phyloP scores from a whole-genome alignment of 2,113 vertebrate species.

The Campylorhamphus procurvoides region DNA sequence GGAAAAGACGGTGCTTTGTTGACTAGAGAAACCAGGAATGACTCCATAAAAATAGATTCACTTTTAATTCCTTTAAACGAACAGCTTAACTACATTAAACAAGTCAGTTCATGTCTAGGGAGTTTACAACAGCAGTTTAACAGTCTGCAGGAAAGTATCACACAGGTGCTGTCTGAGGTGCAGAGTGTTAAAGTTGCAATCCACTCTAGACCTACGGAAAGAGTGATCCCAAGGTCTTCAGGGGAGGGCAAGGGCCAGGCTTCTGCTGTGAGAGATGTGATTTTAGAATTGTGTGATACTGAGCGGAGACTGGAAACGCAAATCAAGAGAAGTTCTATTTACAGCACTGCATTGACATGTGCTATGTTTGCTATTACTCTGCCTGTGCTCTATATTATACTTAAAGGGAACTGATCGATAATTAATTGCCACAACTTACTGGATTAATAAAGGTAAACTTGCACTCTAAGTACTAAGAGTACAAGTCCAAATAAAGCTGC shows the following conservation, averaged over 20 bases:
- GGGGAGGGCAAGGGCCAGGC: slow-evolving; percentile 53
- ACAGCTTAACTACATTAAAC: slow-evolving; percentile 77
- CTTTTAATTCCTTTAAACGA: slow-evolving; percentile 77
- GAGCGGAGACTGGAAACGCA: slow-evolving; percentile 82
- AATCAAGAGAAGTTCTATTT: slow-evolving; percentile 82
- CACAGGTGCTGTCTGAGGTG: slow-evolving; percentile 66
- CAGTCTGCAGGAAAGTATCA: slow-evolving; percentile 72
- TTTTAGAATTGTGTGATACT: slow-evolving; percentile 77
- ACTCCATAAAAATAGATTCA: slow-evolving; percentile 60
- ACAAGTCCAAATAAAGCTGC: not conserved
- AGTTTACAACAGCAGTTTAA: slow-evolving; percentile 75
- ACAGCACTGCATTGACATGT: slow-evolving; percentile 82
- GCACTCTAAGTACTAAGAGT: not conserved
- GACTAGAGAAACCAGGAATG: not conserved
- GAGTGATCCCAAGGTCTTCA: not conserved
- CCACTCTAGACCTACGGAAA: slow-evolving; percentile 33
- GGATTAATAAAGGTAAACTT: slow-evolving; percentile 28
- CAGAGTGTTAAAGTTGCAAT: slow-evolving; percentile 69
- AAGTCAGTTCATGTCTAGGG: slow-evolving; percentile 72
- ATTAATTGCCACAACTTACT: not conserved
- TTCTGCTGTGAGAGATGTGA: slow-evolving; percentile 64
- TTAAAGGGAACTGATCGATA: slow-evolving; percentile 77
- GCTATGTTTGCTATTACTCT: slow-evolving; percentile 79
- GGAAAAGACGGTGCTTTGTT: slow-evolving; percentile 22
- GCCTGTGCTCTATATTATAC: slow-evolving; percentile 86